phyloP scores from a whole-genome alignment of 2,797 vertebrate species.

The Tragopan temminckii region DNA sequence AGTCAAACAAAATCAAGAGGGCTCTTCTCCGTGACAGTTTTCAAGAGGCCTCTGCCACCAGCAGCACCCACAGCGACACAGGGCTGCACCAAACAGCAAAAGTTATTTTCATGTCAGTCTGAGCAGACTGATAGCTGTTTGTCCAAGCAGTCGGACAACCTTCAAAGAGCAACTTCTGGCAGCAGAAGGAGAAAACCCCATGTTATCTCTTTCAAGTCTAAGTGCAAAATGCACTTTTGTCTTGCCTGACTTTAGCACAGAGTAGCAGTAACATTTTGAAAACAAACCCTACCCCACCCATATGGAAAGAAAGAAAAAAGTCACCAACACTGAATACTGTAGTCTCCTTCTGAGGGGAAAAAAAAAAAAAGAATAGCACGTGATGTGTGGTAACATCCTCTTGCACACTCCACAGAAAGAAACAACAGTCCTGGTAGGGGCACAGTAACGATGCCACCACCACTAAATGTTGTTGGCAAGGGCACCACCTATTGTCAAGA shows the following conservation, averaged over 20 bases:
- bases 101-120: background rate
- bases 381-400: constrained; percentile 41
- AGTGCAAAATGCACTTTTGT: background rate
- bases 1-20: background rate
- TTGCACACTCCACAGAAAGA: background rate
- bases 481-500: constrained; percentile 65
- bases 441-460: background rate
- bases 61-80: background rate
- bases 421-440: background rate
- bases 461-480: constrained; percentile 13
- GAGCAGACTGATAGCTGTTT: background rate
- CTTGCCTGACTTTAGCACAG: background rate
- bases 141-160: background rate
- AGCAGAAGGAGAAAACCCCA: background rate
- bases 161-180: background rate
- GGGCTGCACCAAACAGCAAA: background rate
- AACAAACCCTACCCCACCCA: constrained; percentile 32
- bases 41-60: background rate
- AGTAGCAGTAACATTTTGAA: background rate
- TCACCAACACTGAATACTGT: background rate
- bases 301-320: background rate
- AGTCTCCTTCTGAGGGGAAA: constrained; percentile 1
- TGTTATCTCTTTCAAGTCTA: background rate
- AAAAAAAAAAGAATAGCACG: background rate
- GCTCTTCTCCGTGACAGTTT: background rate